Evolutionary conservation across 2,113 vertebrate genomes (phyloP), one percentile per base, ranked within the genome.

Genomic region (Eubucco bourcierii): DNA sequence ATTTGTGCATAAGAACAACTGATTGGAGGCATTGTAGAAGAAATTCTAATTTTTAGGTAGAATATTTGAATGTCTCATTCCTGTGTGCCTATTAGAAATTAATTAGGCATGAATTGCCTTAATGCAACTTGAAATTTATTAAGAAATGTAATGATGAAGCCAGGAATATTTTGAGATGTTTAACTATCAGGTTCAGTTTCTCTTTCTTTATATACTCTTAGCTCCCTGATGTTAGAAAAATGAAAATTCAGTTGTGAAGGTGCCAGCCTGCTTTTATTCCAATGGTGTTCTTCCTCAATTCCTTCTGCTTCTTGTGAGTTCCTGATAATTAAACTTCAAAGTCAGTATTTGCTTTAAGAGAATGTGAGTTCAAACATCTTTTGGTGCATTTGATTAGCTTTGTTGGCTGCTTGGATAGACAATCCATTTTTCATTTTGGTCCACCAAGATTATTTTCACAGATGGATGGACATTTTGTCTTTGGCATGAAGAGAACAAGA

Each of bases 251-350:
- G 21, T 65, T 86, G 20, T 79, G 80, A 39, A 92, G 53, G 73
- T 90, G 82, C 58, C 84, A 83, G 52, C 13, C 7, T 3, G 28
- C 56, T 86, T 81, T 80, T 58, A 33, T 87, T 82, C 47, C 55
- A n/a, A 12, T 15, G 15, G 2, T 70, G 27, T 15, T 88, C 76
- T 81, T 60, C 34, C 31, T 84, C 59, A 56, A 44, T 23, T 66
- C 34, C 34, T 71, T 76, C 66, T 91, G 66, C 55, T 61, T 71
- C 74, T 63, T 79, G 46, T 79, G 15, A 44, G 2, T 70, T 91
- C 53, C 70, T 90, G 85, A 87, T 88, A 91, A 91, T 74, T 85
- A 28, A 87, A 31, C 52, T 90, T 95, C 63, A n/a, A 74, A 93
- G 87, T 39, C 64, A 60, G 12, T 23, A 15, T 56, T 68, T 72